phyloP scores from a whole-genome alignment of 2,888 invertebrate species.

The Leptopterna dolabrata region DNA sequence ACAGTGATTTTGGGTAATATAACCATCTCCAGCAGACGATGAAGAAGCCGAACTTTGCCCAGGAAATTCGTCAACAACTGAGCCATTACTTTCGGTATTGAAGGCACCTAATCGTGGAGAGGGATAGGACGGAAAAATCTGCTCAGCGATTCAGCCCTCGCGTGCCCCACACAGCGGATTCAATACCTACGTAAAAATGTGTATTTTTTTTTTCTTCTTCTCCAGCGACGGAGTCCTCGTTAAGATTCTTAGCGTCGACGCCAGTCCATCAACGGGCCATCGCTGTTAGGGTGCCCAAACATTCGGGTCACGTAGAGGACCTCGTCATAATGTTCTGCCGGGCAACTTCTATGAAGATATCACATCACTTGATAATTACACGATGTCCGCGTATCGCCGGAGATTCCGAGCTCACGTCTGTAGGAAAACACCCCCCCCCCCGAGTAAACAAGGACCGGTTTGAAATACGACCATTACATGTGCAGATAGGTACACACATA shows the following conservation, averaged over 20 bases:
- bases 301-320: neutral
- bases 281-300: neutral
- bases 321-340: neutral
- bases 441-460: no score
- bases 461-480: no score
- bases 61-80: no score
- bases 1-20: no score
- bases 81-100: no score
- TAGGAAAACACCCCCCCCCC: no score
- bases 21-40: no score
- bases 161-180: neutral
- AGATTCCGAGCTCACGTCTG: neutral
- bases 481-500: no score
- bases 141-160: neutral
- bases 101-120: no score
- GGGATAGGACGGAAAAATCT: no score
- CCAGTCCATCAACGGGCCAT: neutral
- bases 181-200: neutral
- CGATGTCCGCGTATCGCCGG: neutral
- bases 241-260: neutral
- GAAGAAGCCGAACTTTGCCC: no score
- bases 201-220: neutral
- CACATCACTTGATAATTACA: constrained; percentile 11
- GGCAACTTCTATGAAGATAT: neutral
- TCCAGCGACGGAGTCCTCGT: neutral